Evolutionary conservation across 2,113 vertebrate species (phyloP).

Genomic region (Labeo catla): DNA sequence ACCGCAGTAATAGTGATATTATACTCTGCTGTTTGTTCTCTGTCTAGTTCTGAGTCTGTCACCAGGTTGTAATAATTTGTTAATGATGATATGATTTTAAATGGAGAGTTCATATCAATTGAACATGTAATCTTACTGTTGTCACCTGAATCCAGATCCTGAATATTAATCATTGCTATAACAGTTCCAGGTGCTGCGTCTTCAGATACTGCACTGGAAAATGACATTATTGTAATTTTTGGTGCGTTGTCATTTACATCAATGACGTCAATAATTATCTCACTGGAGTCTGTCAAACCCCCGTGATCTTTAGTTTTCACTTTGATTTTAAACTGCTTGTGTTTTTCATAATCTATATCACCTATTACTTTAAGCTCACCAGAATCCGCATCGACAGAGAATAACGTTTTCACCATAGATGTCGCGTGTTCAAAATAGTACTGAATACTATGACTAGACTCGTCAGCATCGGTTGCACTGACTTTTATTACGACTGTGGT

Average conservation of each 20-base stretch:
- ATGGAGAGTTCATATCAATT: constrained; percentile 69
- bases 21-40: constrained; percentile 82
- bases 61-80: constrained; percentile 76
- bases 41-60: constrained; percentile 78
- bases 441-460: constrained; percentile 61
- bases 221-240: constrained; percentile 73
- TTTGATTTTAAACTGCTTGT: constrained; percentile 72
- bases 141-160: constrained; percentile 76
- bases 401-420: constrained; percentile 55
- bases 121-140: constrained; percentile 75
- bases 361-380: constrained; percentile 76
- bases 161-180: constrained; percentile 77
- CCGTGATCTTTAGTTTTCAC: constrained; percentile 82
- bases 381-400: constrained; percentile 70
- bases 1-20: constrained; percentile 78
- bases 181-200: constrained; percentile 69
- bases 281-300: constrained; percentile 71
- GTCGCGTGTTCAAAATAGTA: constrained; percentile 72
- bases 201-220: constrained; percentile 73
- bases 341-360: constrained; percentile 80
- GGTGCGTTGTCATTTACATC: constrained; percentile 77
- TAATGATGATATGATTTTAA: constrained; percentile 71
- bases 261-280: constrained; percentile 79
- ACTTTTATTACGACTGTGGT: constrained; percentile 63
- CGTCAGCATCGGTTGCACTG: constrained; percentile 73